Evolutionary conservation across 2,797 vertebrate species (phyloP).

Genomic region (Falco rusticolus): DNA sequence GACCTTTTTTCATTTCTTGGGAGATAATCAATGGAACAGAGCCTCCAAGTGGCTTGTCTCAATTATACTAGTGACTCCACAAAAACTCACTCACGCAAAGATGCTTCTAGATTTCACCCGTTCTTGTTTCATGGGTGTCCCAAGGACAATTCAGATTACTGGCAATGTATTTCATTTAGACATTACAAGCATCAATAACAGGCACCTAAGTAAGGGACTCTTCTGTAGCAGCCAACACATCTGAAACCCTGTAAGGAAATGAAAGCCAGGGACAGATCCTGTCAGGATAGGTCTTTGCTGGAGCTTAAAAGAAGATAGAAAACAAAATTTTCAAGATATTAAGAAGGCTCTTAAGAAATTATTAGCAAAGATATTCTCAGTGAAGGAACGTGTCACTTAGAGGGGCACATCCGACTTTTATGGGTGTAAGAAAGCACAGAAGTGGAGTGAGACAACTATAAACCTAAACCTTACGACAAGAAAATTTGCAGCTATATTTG

Average conservation of each 20-base stretch:
- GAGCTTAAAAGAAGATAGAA: background rate
- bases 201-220: background rate
- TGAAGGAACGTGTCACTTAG: background rate
- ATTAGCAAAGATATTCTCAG: background rate
- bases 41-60: background rate
- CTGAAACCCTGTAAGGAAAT: background rate
- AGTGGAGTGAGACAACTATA: background rate
- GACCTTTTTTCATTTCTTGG: background rate
- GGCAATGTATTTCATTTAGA: background rate
- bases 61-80: background rate
- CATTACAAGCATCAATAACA: background rate
- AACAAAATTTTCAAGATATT: background rate
- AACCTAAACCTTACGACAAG: background rate
- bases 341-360: background rate
- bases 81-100: background rate
- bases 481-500: background rate
- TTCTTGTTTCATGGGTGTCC: background rate
- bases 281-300: background rate
- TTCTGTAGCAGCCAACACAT: fast-evolving
- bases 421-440: background rate
- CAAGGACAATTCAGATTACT: background rate
- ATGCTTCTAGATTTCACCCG: background rate
- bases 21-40: background rate
- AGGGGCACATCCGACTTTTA: background rate
- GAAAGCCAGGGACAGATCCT: background rate